phyloP scores from a whole-genome alignment of 53 echinoderm and acorn worm species.

The Antedon mediterranea region DNA sequence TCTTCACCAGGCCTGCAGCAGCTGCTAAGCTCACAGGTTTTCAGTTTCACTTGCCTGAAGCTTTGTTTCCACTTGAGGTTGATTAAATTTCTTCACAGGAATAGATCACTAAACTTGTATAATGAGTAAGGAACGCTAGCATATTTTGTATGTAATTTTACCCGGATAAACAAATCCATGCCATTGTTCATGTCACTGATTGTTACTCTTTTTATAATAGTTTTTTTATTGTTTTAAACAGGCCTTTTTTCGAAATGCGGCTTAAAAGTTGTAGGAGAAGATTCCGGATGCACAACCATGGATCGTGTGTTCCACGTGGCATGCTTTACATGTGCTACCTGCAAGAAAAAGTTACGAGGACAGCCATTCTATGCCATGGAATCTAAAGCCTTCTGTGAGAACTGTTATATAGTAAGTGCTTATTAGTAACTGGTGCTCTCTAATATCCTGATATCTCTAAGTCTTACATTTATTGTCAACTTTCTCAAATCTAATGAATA shows the following conservation, averaged over 20 bases:
- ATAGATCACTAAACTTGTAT: not conserved
- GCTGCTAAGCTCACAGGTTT: not conserved
- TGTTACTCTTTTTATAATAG: not conserved
- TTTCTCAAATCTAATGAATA: too few relatives aligned
- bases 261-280: constrained; percentile 78
- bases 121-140: not conserved
- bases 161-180: too few relatives aligned
- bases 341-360: constrained; percentile 61
- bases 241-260: constrained; percentile 76
- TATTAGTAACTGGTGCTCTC: too few relatives aligned
- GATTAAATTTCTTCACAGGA: not conserved
- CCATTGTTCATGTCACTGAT: too few relatives aligned
- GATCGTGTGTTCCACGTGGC: constrained; percentile 93
- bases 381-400: constrained; percentile 86
- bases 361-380: constrained; percentile 95
- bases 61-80: not conserved
- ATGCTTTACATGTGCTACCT: constrained; percentile 83
- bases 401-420: constrained; percentile 58
- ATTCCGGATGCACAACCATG: constrained; percentile 95
- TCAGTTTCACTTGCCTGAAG: not conserved
- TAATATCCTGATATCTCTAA: too few relatives aligned
- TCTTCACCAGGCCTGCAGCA: not conserved
- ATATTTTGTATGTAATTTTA: too few relatives aligned
- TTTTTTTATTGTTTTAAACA: constrained; percentile 11
- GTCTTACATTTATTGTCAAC: too few relatives aligned